Evolutionary conservation across 92 coral and sea anemone species (phyloP).

Genomic region (Parazoanthus swiftii): DNA sequence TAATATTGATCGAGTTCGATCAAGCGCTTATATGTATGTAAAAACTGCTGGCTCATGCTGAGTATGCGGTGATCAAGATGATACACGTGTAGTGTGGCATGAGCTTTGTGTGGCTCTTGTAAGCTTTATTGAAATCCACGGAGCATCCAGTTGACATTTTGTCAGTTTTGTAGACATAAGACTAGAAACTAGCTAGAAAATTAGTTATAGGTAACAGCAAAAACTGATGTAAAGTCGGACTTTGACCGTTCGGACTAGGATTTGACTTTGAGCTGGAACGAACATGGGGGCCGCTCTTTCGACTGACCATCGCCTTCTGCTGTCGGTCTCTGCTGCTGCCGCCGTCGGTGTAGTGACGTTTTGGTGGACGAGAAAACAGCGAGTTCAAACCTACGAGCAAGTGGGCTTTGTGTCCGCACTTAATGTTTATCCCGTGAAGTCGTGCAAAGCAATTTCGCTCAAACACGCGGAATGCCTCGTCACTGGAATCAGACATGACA

Average conservation of each 20-base stretch:
- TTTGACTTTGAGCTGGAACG: background rate
- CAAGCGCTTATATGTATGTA: background rate
- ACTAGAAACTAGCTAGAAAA: background rate
- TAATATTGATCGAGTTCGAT: no score
- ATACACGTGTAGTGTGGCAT: no score
- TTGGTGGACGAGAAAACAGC: conserved; percentile 45
- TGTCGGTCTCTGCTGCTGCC: conserved; percentile 24
- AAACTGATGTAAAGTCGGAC: no score
- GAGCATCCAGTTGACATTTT: background rate
- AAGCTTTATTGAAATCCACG: background rate
- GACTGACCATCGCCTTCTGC: background rate
- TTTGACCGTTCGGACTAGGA: background rate
- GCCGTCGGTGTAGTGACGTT: conserved; percentile 30
- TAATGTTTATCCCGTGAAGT: conserved; percentile 62
- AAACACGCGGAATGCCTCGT: conserved; percentile 49
- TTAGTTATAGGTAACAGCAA: background rate
- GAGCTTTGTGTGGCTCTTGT: background rate
- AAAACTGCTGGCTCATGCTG: background rate
- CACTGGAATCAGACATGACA: conserved; percentile 56
- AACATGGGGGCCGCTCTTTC: conserved; percentile 18
- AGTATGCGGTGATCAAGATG: background rate
- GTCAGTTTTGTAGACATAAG: background rate
- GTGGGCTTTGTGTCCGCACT: conserved; percentile 59
- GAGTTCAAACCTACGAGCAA: conserved; percentile 24
- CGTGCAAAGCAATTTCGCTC: conserved; percentile 60